A percentile compares a stretch with the other conserved stretches of the same genome.
These are phyloP conservation scores for Megaceryle maxima DNA, from an alignment of 2,113 vertebrate species.

Conservation along the genomic window DNA sequence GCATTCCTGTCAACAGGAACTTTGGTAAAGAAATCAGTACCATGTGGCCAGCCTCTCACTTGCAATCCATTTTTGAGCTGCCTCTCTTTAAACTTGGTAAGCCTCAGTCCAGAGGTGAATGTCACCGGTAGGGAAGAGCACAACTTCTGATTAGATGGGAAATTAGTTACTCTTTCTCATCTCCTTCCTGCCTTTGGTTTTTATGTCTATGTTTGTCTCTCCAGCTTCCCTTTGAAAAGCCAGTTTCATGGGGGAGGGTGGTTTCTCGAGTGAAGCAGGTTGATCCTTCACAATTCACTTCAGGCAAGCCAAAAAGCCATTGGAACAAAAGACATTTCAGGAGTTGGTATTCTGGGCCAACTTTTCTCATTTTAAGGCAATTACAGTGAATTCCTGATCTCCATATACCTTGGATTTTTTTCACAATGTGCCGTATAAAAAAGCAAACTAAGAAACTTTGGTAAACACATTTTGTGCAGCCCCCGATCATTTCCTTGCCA, in stretches of 20 bases:
- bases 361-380: not conserved
- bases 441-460: not conserved
- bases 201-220: not conserved
- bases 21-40: not conserved
- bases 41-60: not conserved
- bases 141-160: not conserved
- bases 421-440: not conserved
- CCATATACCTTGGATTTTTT: not conserved
- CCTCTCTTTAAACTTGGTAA: not conserved
- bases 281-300: not conserved
- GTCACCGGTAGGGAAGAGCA: not conserved
- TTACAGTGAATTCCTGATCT: not conserved
- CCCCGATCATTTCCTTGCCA: not conserved
- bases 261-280: not conserved
- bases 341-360: not conserved
- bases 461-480: not conserved
- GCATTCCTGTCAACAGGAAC: not conserved
- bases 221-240: not conserved
- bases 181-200: not conserved
- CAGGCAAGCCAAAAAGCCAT: not conserved
- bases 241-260: not conserved
- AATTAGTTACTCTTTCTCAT: not conserved
- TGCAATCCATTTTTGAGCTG: not conserved
- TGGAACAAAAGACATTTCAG: not conserved
- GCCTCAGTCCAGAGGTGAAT: not conserved